These are phyloP conservation scores for Molossus alvarezi DNA, from an alignment of 2,797 vertebrate genomes.

Conservation along the genomic window DNA sequence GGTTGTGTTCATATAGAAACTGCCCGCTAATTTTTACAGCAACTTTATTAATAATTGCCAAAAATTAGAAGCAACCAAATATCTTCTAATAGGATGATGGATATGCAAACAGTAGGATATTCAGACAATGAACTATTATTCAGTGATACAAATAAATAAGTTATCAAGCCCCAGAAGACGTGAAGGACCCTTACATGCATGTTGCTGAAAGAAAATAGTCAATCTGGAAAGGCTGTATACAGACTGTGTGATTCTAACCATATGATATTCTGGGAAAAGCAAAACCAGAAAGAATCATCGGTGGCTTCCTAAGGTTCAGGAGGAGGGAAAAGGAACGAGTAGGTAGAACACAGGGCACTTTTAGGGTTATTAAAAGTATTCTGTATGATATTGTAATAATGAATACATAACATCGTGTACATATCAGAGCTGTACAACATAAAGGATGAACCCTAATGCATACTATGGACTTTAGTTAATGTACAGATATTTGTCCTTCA, in stretches of 20 bases:
- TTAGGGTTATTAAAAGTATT: not conserved
- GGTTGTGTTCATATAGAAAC: not conserved
- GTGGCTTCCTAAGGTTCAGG: not conserved
- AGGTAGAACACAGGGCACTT: not conserved
- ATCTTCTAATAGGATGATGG: not conserved
- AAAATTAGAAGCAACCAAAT: constrained; percentile 12
- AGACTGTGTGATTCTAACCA: not conserved
- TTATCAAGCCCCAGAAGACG: not conserved
- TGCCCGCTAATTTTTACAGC: not conserved
- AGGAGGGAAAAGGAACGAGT: not conserved
- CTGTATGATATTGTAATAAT: not conserved
- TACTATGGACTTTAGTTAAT: not conserved
- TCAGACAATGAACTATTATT: not conserved
- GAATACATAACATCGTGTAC: not conserved
- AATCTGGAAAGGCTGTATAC: not conserved
- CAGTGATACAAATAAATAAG: not conserved
- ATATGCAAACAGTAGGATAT: not conserved
- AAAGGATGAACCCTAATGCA: not conserved
- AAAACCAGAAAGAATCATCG: not conserved
- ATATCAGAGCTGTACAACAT: not conserved
- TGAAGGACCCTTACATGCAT: not conserved
- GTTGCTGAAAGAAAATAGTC: not conserved
- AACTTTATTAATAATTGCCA: not conserved
- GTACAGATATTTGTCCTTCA: not conserved
- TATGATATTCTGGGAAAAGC: not conserved